Percentiles rank a stretch among this genome's conserved stretches.
These are phyloP conservation scores for Cyrtorhinus lividipennis DNA, from an alignment of 1,140 invertebrate genomes.

Conservation along the genomic window DNA sequence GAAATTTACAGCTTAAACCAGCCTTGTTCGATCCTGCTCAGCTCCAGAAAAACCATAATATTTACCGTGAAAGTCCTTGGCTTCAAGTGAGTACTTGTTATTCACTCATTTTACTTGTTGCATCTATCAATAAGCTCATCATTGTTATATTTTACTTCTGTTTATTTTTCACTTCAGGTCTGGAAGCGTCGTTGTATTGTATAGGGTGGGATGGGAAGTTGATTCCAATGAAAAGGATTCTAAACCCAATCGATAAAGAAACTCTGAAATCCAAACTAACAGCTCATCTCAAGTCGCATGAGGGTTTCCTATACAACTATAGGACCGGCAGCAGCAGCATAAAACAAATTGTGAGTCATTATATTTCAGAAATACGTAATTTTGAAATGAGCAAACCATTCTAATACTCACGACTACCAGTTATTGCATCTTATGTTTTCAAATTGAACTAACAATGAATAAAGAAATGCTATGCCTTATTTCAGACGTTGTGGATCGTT, in stretches of 20 bases:
- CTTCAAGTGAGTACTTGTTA: constrained; percentile 35
- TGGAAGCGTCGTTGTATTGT: constrained; percentile 45
- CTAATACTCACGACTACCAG: too few relatives aligned
- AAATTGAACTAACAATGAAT: too few relatives aligned
- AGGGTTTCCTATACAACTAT: constrained; percentile 38
- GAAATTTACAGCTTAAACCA: constrained; percentile 26
- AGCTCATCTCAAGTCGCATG: constrained; percentile 33
- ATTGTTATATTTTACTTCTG: not conserved
- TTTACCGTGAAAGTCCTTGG: constrained; percentile 46
- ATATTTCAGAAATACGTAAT: too few relatives aligned
- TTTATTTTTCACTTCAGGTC: constrained; percentile 37
- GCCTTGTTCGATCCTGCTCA: constrained; percentile 36
- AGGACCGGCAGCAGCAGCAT: constrained; percentile 36
- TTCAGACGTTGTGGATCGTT: constrained; percentile 48
- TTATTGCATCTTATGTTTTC: too few relatives aligned
- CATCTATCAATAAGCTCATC: not conserved
- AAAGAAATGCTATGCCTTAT: too few relatives aligned
- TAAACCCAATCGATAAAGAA: constrained; percentile 36
- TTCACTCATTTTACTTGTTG: constrained; percentile 10
- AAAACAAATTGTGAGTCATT: constrained; percentile 29
- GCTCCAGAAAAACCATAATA: constrained; percentile 35
- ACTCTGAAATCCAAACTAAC: constrained; percentile 34
- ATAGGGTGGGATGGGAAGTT: constrained; percentile 44
- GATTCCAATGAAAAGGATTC: constrained; percentile 32
- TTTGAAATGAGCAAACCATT: too few relatives aligned